A percentile compares a stretch with the other conserved stretches of the same genome.
Conservation (phyloP, 2,797 vertebrate genomes). For the Dromococcyx pavoninus region DNA sequence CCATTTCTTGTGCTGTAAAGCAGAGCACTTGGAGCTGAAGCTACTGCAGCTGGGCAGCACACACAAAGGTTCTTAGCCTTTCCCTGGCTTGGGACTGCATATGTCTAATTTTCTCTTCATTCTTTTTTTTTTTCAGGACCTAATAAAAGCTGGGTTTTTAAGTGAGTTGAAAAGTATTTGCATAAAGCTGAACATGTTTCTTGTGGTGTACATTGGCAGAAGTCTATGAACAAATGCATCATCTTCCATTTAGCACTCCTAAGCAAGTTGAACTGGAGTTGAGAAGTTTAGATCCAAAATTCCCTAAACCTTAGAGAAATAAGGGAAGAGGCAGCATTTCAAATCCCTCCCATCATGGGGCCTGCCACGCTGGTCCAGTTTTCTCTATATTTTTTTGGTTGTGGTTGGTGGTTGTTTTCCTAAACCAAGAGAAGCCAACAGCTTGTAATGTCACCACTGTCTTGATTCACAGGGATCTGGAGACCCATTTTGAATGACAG, state of each 20-base stretch:
- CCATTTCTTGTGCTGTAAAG: neutral
- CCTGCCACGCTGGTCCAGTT: neutral
- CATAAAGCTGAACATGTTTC: neutral
- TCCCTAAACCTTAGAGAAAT: neutral
- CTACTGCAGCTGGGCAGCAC: neutral
- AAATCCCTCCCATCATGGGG: neutral
- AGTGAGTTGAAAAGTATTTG: neutral
- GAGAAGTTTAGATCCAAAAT: neutral
- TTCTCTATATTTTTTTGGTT: neutral
- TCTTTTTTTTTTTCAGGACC: neutral
- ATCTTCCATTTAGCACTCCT: neutral
- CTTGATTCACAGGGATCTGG: neutral
- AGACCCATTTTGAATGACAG: neutral
- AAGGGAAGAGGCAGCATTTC: neutral
- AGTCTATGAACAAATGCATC: neutral
- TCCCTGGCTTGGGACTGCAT: neutral
- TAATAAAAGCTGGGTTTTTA: neutral
- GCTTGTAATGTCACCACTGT: neutral
- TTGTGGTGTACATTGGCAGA: neutral
- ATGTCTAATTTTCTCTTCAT: neutral
- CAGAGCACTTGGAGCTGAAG: neutral
- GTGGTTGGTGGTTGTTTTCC: neutral
- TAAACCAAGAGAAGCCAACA: neutral
- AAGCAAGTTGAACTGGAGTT: neutral
- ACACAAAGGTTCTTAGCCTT: neutral